These are phyloP conservation scores for Ciconia maguari DNA, from an alignment of 2,113 vertebrate species.

Conservation along the genomic window DNA sequence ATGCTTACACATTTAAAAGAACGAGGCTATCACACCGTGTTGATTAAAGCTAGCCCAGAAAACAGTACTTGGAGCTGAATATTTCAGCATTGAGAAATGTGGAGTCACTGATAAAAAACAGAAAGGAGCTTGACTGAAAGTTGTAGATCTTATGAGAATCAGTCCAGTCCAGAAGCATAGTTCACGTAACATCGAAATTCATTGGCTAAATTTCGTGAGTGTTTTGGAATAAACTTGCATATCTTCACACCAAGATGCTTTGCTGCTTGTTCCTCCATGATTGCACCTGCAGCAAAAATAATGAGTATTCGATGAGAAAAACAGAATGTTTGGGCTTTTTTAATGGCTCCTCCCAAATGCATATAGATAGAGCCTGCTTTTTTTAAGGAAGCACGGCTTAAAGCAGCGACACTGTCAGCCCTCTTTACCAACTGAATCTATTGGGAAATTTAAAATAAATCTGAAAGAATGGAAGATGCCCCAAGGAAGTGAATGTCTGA, in stretches of 20 bases:
- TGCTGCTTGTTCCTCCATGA: constrained; percentile 86
- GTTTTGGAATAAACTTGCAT: constrained; percentile 88
- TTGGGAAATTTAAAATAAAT: not conserved
- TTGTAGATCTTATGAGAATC: not conserved
- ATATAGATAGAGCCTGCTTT: fast-evolving
- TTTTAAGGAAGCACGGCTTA: not conserved
- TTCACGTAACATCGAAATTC: constrained; percentile 93
- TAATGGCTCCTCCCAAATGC: not conserved
- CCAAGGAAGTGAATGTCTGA: not conserved
- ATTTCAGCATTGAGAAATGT: not conserved
- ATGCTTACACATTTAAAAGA: not conserved
- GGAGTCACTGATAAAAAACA: not conserved
- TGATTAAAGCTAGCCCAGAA: not conserved
- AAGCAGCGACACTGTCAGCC: not conserved
- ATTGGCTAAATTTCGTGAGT: constrained; percentile 88
- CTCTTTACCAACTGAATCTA: not conserved
- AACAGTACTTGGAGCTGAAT: not conserved
- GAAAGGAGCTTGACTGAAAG: not conserved
- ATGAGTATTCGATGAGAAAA: not conserved
- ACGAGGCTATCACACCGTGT: fast-evolving
- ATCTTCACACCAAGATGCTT: constrained; percentile 82
- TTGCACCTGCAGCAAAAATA: constrained; percentile 77
- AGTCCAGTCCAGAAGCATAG: constrained; percentile 82
- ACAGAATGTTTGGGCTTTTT: not conserved
- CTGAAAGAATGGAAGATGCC: not conserved